These are phyloP conservation scores for Botrylloides violaceus DNA, from an alignment of 23 tunicate species.

Conservation along the genomic window DNA sequence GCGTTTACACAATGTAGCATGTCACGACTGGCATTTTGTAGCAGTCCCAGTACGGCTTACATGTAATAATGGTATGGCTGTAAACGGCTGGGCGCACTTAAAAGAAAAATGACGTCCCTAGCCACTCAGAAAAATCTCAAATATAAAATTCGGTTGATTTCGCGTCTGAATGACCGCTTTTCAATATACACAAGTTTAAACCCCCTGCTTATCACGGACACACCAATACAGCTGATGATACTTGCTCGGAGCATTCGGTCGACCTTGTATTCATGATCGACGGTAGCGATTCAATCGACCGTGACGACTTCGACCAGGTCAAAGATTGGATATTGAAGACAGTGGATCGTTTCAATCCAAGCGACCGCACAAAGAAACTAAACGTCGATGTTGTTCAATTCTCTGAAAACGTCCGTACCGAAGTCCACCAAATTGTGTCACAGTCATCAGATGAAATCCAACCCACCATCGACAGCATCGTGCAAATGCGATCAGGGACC, in stretches of 20 bases:
- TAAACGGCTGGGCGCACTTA: too few species aligned
- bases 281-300: conserved; percentile 80
- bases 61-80: too few species aligned
- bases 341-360: conserved; percentile 56
- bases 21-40: too few species aligned
- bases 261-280: conserved; percentile 84
- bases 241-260: conserved; percentile 47
- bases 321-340: conserved; percentile 62
- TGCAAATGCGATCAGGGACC: conserved; percentile 79
- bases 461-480: conserved; percentile 27
- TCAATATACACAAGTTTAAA: background rate
- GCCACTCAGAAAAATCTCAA: too few species aligned
- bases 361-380: conserved; percentile 21
- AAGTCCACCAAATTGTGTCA: conserved; percentile 27
- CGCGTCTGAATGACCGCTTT: too few species aligned
- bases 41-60: too few species aligned
- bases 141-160: too few species aligned
- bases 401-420: conserved; percentile 54
- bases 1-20: too few species aligned
- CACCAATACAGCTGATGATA: background rate
- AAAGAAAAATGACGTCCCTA: too few species aligned
- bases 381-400: conserved; percentile 66
- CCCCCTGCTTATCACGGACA: too few species aligned
- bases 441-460: conserved; percentile 28
- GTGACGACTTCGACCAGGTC: conserved; percentile 54